Conservation (phyloP, 2,113 vertebrate species). For the Melanostigma gelatinosum region DNA sequence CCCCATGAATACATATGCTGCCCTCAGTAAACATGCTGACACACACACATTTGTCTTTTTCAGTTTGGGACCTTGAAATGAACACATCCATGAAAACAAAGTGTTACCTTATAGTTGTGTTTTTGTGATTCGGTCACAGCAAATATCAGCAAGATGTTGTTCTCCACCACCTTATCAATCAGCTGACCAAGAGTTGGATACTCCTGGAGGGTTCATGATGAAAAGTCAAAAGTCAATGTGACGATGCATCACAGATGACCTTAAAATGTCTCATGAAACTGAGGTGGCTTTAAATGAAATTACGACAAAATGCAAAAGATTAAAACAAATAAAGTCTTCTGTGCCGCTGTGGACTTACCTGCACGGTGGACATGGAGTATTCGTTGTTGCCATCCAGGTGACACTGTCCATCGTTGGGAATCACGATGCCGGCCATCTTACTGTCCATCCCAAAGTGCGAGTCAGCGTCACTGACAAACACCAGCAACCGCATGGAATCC, state of each 20-base stretch:
- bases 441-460: constrained; percentile 99
- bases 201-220: constrained; percentile 82
- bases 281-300: background rate
- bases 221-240: background rate
- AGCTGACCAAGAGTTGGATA: constrained; percentile 97
- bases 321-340: background rate
- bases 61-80: background rate
- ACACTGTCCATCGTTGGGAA: constrained; percentile 95
- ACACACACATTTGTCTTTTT: constrained; percentile 3
- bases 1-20: constrained; percentile 54
- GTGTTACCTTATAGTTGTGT: constrained; percentile 90
- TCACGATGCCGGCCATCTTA: constrained; percentile 95
- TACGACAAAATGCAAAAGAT: background rate
- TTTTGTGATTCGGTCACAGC: constrained; percentile 91
- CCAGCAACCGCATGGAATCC: constrained; percentile 94
- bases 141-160: constrained; percentile 95
- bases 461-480: constrained; percentile 96
- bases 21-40: constrained; percentile 36
- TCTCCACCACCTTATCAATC: constrained; percentile 95
- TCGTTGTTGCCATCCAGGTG: constrained; percentile 95
- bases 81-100: background rate
- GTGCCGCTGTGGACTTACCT: constrained; percentile 78
- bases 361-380: constrained; percentile 91
- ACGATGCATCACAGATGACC: background rate
- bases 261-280: background rate